These are phyloP conservation scores for Sminthurinus aureus DNA, from an alignment of 2,888 invertebrate species.

Conservation along the genomic window DNA sequence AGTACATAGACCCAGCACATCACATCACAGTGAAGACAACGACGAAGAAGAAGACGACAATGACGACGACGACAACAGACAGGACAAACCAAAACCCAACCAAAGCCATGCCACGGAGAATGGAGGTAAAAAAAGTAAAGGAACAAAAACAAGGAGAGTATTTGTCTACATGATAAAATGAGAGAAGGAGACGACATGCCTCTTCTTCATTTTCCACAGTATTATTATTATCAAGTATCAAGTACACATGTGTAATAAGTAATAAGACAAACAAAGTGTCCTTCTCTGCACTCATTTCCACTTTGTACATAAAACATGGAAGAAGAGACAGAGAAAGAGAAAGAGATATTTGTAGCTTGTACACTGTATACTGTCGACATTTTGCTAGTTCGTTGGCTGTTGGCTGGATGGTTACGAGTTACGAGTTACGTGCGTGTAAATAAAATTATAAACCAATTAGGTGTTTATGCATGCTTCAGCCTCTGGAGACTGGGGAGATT, in stretches of 20 bases:
- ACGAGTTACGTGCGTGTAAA: slow-evolving; percentile 21
- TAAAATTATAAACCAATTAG: slow-evolving; percentile 33
- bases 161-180: neutral
- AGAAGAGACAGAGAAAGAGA: too few relatives aligned
- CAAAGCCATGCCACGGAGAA: neutral
- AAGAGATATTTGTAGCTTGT: too few relatives aligned
- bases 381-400: neutral
- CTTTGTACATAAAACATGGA: too few relatives aligned
- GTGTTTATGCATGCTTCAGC: slow-evolving; percentile 26
- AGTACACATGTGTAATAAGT: neutral
- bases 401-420: too few relatives aligned
- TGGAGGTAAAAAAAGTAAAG: neutral
- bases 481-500: neutral
- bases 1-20: too few relatives aligned
- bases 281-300: neutral
- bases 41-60: too few relatives aligned
- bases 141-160: neutral
- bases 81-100: too few relatives aligned
- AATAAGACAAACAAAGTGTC: slow-evolving; percentile 21
- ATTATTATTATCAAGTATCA: too few relatives aligned
- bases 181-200: neutral
- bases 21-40: too few relatives aligned
- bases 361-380: neutral
- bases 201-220: too few relatives aligned
- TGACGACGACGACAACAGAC: too few relatives aligned